Percentiles rank a stretch among this genome's conserved stretches.
phyloP scores from a whole-genome alignment of 2,113 vertebrate species.

The Alouatta palliata region DNA sequence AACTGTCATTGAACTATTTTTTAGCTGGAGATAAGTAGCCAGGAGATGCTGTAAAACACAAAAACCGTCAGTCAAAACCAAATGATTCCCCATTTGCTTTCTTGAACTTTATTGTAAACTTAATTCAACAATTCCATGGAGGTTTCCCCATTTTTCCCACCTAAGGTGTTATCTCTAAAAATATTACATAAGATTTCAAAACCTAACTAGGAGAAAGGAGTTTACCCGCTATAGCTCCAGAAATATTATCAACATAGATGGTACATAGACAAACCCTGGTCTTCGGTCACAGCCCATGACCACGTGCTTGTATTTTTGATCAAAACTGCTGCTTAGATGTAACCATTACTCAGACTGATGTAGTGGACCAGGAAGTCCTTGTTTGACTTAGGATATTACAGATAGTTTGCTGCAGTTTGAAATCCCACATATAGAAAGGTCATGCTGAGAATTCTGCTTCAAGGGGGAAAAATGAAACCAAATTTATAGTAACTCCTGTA shows the following conservation, averaged over 20 bases:
- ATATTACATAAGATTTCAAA: slow-evolving; percentile 5
- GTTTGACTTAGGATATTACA: background rate
- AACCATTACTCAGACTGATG: background rate
- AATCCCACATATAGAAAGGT: background rate
- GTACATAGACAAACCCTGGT: background rate
- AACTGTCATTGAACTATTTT: background rate
- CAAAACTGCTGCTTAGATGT: background rate
- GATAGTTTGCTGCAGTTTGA: background rate
- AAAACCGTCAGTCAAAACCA: background rate
- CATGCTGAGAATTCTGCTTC: slow-evolving; percentile 20
- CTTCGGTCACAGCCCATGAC: background rate
- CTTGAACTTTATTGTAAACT: background rate
- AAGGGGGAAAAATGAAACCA: background rate
- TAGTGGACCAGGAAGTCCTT: background rate
- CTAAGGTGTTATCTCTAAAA: background rate
- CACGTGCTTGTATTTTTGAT: background rate
- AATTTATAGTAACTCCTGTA: background rate
- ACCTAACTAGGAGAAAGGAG: background rate
- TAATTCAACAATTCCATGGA: background rate
- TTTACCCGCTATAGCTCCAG: background rate
- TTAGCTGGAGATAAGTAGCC: background rate
- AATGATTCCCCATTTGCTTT: background rate
- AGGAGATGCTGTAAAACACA: background rate
- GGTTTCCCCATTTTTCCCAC: background rate
- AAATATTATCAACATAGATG: background rate